Base-by-base conservation (phyloP, 2,888 invertebrate genomes). In the Folsomia candida region DNA sequence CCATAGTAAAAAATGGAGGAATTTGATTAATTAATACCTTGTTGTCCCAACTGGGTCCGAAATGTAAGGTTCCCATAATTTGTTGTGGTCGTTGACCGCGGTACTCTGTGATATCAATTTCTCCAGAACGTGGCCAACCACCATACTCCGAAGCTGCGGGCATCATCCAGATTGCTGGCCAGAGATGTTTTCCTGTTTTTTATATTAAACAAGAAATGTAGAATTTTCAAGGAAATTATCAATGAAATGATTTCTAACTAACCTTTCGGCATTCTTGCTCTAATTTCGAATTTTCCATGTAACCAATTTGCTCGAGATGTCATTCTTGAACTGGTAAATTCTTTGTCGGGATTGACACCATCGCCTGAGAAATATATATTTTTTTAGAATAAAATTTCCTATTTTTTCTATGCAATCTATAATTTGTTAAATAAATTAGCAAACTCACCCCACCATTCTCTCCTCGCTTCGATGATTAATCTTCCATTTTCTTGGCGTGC, bases 191-290 rank as follows among this genome's bases (percentile, higher is more conserved):
- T 20, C 69, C 64, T 67, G 24, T 47, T 47, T 47, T 47, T 11
- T 11, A 47, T 11, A 47, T 47, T 47, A 14, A 47, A 47, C 14
- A 14, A 9, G 14, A 14, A 47, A 47, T 11, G 47, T 18, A 54
- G 24, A 22, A 9, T 9, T n/a, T 54, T 54, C 18, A 54, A 9
- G 24, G 24, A 54, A 3, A 54, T 9, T 18, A 54, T n/a, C n/a
- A 54, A 9, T 9, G 24, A 54, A 54, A 54, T 54, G 54, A 22
- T 54, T 18, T 54, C 24, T 18, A 47, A 47, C 54, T 67, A 74
- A 67, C 78, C 78, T 66, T 73, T 77, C 14, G 79, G 79, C 14
- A 79, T 27, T 6, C 77, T 65, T 20, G 77, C 77, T 58, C 77
- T 67, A 28, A 77, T 75, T 69, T 77, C 77, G 27, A 77, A 72